A percentile compares a stretch with the other conserved stretches of the same genome.
Evolutionary conservation across 2,797 vertebrate genomes (phyloP).

Genomic region (Percopsis omiscomaycus): DNA sequence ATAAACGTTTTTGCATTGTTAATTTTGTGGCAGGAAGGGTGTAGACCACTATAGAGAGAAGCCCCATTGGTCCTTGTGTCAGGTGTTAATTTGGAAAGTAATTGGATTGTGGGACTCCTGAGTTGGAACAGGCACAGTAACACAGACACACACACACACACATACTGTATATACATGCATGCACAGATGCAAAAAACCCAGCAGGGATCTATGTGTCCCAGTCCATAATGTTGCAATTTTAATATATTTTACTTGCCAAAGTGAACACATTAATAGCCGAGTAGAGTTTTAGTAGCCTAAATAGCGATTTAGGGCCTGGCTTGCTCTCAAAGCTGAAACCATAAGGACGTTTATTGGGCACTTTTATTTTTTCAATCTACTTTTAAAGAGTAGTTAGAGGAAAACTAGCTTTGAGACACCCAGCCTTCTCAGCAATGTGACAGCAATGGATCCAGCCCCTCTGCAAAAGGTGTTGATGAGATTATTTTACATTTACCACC

Average conservation of each 20-base stretch:
- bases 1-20: too few relatives aligned
- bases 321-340: neutral
- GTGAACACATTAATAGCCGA: neutral
- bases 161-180: neutral
- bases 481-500: too few relatives aligned
- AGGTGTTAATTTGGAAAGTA: conserved; percentile 30
- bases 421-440: conserved; percentile 20
- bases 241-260: neutral
- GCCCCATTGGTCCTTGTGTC: conserved; percentile 14
- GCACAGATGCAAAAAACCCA: neutral
- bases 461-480: too few relatives aligned
- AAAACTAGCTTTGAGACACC: conserved; percentile 11
- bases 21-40: too few relatives aligned
- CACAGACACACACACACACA: too few relatives aligned
- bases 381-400: neutral
- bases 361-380: neutral
- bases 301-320: neutral
- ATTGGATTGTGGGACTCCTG: conserved; percentile 10
- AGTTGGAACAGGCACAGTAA: neutral
- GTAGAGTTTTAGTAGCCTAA: too few relatives aligned
- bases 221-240: neutral
- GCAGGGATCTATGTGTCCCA: neutral
- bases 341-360: neutral
- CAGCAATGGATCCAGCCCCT: neutral
- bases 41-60: too few relatives aligned